These are phyloP conservation scores for Rhincodon typus DNA, from an alignment of 2,797 vertebrate species.

Conservation along the genomic window DNA sequence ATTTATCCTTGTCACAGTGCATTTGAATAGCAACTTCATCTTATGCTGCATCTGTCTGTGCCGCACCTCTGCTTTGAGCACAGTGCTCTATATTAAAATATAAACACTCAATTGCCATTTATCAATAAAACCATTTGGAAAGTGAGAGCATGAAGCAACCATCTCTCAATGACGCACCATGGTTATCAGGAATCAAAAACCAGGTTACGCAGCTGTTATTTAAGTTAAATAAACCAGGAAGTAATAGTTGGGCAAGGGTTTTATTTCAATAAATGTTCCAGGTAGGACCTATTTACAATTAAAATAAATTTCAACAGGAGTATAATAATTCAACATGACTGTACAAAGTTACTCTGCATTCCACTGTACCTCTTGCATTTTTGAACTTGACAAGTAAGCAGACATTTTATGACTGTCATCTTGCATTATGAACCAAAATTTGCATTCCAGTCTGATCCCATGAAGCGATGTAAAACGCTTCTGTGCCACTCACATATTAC, in stretches of 20 bases:
- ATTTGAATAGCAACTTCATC: background rate
- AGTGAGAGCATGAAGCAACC: background rate
- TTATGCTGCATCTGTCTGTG: background rate
- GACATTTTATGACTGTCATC: background rate
- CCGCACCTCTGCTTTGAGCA: background rate
- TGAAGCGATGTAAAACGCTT: background rate
- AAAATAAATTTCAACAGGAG: background rate
- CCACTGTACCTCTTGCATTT: background rate
- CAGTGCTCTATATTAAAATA: background rate
- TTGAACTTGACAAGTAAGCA: background rate
- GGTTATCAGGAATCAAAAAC: background rate
- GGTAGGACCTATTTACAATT: background rate
- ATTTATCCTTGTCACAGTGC: background rate
- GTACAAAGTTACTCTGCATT: background rate
- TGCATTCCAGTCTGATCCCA: background rate
- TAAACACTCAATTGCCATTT: background rate
- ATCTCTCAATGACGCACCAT: background rate
- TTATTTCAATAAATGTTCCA: background rate
- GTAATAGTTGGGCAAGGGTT: background rate
- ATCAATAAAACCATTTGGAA: conserved; percentile 28
- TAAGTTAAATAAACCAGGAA: background rate
- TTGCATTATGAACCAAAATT: background rate
- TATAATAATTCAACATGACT: background rate
- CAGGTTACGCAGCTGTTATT: conserved; percentile 14
- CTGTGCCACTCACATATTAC: background rate